These are phyloP conservation scores for Eutrigla gurnardus DNA, from an alignment of 2,797 vertebrate genomes.

Conservation along the genomic window DNA sequence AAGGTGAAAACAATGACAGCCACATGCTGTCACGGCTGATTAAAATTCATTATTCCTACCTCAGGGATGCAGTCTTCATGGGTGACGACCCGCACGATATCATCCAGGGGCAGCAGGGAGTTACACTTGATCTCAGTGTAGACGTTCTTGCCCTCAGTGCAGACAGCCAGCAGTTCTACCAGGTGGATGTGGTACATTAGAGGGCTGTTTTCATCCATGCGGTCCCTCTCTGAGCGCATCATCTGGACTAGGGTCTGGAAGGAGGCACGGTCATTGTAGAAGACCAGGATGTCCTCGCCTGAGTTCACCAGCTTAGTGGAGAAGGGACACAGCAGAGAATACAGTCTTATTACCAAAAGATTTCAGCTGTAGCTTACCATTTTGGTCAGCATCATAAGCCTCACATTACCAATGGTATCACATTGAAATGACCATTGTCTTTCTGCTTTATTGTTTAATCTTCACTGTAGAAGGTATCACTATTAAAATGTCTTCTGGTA, in stretches of 20 bases:
- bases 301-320: constrained; percentile 92
- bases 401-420: too few species aligned
- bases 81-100: constrained; percentile 97
- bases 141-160: constrained; percentile 98
- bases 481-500: not conserved
- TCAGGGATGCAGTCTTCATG: constrained; percentile 99
- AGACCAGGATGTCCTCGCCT: constrained; percentile 96
- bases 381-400: not conserved
- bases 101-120: constrained; percentile 96
- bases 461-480: not conserved
- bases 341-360: not conserved
- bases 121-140: constrained; percentile 99
- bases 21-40: not conserved
- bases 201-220: constrained; percentile 96
- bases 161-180: constrained; percentile 96
- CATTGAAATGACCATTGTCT: not conserved
- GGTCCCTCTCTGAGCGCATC: constrained; percentile 97
- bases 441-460: not conserved
- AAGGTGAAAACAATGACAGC: not conserved
- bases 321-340: constrained; percentile 12
- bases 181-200: constrained; percentile 99
- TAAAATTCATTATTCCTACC: constrained; percentile 72
- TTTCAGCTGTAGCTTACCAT: not conserved
- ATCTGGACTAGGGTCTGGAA: constrained; percentile 98
- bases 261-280: constrained; percentile 98